Base-by-base conservation (phyloP, 2,888 invertebrate genomes). In the Labia minor region DNA sequence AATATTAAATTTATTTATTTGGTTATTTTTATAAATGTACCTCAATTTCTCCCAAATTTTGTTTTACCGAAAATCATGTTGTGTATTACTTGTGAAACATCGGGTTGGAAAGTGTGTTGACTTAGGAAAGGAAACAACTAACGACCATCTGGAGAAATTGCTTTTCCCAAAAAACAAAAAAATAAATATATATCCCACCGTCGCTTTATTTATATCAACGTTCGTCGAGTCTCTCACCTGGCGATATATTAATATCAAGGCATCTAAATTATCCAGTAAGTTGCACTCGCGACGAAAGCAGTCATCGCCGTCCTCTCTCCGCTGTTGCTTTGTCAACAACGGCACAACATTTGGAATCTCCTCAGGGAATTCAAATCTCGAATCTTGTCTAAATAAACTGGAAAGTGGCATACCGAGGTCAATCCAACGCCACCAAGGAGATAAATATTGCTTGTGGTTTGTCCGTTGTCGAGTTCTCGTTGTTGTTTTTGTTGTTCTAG, bases 221-320 rank as follows among this genome's bases (percentile, higher is more conserved):
- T n/a, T 16, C 49, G 49, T 49, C 16, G 49, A 11, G 49, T 16
- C 33, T n/a, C n/a, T n/a, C 26, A 26, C 26, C 26, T 49, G 16
- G 49, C 14, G n/a, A 49, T 49, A 49, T 49, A 49, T 49, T 49
- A 49, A 49, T 49, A 49, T 49, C n/a, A 49, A 49, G 49, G n/a
- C 49, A 14, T 4, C 49, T 49, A 49, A 49, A 49, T 49, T 49
- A 49, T 49, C 3, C 2, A 49, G n/a, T 14, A 49, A 49, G n/a
- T 14, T 26, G 26, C 49, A 3, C 49, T 49, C 49, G 16, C 49
- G 26, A 26, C 26, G 4, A 26, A 26, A 8, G 26, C 26, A 26
- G 8, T 6, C n/a, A n/a, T n/a, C n/a, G 26, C 26, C n/a, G n/a
- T n/a, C n/a, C n/a, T 26, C 26, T 3, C 26, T 26, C 8, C 26